Evolutionary conservation across 2,113 vertebrate species (phyloP), one percentile per base, ranked within the genome.

Genomic region (Anseranas semipalmata): DNA sequence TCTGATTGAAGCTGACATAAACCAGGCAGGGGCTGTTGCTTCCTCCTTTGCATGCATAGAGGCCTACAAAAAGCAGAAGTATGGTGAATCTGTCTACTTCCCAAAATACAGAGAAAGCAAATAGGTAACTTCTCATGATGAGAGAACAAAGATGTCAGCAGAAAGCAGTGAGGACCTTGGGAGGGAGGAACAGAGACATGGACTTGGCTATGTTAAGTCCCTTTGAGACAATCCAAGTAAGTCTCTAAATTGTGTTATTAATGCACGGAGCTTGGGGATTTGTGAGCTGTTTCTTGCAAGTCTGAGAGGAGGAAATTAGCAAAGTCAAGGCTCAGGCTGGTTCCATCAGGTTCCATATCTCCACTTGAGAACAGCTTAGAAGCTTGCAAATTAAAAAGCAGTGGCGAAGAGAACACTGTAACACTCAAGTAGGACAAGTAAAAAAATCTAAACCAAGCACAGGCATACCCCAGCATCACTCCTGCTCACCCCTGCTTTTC

Each of bases 1-100:
- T 99, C 93, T 99, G 99, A 93, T 97, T 99, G 98, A 99, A 99
- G 50, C 99, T 99, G 81, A 99, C 99, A 1, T 99, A 99, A 65
- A 99, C 99, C 27, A 99, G 97, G 83, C 99, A 99, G 37, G 99
- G 99, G 94, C 98, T 99, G 94, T 99, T 99, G 85, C 92, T 98
- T 48, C 98, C 98, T 46, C 98, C 99, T 97, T 99, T 99, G 90
- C 99, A 99, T 12, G 99, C 99, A 35, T 99, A 99, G 52, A 99
- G 98, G 53, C 99, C 99, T 99, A 96, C 22, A 88, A 17, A 95
- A 71, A 67, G 6, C 39, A 60, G 53, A 95, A 83, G 35, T 5
- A 27, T 39, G 33, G 82, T 88, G 58, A 45, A 39, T 21, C 6
- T 67, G 24, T 74, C 58, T 41, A 55, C 41, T 70, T 73, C 37